Base-by-base conservation (phyloP, 2,797 vertebrate species). In the Salarias fasciatus region DNA sequence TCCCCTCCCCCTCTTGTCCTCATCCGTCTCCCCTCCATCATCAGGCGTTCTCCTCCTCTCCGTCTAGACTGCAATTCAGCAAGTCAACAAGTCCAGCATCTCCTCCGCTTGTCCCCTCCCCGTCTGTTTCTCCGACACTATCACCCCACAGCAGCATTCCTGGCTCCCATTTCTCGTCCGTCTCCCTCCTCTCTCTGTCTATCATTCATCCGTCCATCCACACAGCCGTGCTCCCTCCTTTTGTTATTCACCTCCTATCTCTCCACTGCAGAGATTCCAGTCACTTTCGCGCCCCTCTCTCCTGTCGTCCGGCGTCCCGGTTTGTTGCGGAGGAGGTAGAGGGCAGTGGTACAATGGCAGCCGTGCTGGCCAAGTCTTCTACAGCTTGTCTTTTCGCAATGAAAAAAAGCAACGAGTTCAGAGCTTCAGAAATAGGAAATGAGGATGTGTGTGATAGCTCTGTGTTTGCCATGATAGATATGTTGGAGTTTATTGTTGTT, bases 171-270 rank as follows among this genome's bases (percentile, higher is more conserved):
- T 24, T 24, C 18, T 24, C 18, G 18, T 24, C 2, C 24, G 18
- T 24, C 18, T 3, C 18, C 14, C 12, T 67, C 59, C 48, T 70
- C 70, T 73, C 50, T 55, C 14, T 53, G 67, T 84, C 33, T 24
- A 24, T 24, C 18, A 24, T 24, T 24, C 18, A 24, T 24, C 3
- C 33, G 62, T 79, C 74, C 76, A 73, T 82, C 76, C 74, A 53
- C 55, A 30, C 64, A 55, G 52, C 67, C 45, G 7, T 52, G 33
- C 43, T 82, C 63, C 18, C 40, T 46, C 59, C 76, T 80, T 86
- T 83, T 85, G 73, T 88, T 74, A 72, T 45, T 76, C 72, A 50
- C 62, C 70, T 46, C 48, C 67, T 91, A 86, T 90, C 86, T 76
- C 83, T 43, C 54, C 47, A 40, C 64, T 53, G 75, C 88, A 90